A percentile compares a stretch with the other conserved stretches of the same genome.
Conservation (phyloP, 1,140 invertebrate genomes). For the Andricus grossulariae region DNA sequence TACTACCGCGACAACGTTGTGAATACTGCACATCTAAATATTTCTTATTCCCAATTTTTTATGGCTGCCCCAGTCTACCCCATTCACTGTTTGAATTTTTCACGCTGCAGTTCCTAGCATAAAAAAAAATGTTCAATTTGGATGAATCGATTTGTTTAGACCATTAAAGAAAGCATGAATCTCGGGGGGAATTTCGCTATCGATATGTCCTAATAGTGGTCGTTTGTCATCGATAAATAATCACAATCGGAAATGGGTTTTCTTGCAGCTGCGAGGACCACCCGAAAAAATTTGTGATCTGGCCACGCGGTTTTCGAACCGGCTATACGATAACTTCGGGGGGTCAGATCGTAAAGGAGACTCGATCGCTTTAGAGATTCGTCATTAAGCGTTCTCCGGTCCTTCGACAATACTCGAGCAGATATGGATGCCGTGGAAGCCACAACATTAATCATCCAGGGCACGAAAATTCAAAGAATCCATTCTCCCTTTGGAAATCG, state of each 20-base stretch:
- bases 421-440: conserved; percentile 48
- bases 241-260: conserved; percentile 8
- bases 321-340: conserved; percentile 14
- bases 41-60: no score
- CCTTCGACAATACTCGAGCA: conserved; percentile 39
- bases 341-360: conserved; percentile 7
- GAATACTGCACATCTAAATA: no score
- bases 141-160: neutral
- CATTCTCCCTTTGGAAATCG: conserved; percentile 57
- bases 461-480: conserved; percentile 65
- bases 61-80: no score
- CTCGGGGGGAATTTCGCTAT: conserved; percentile 1
- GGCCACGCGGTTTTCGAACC: neutral
- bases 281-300: conserved; percentile 33
- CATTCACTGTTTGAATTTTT: no score
- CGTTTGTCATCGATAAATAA: conserved; percentile 43
- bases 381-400: conserved; percentile 33
- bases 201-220: neutral
- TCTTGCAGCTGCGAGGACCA: conserved; percentile 21
- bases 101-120: no score
- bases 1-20: no score
- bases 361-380: conserved; percentile 11
- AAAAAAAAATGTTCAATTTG: neutral
- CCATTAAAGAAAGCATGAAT: neutral
- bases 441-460: conserved; percentile 57